These are phyloP conservation scores for Sebastolobus alascanus DNA, from an alignment of 2,797 vertebrate genomes.

Conservation along the genomic window DNA sequence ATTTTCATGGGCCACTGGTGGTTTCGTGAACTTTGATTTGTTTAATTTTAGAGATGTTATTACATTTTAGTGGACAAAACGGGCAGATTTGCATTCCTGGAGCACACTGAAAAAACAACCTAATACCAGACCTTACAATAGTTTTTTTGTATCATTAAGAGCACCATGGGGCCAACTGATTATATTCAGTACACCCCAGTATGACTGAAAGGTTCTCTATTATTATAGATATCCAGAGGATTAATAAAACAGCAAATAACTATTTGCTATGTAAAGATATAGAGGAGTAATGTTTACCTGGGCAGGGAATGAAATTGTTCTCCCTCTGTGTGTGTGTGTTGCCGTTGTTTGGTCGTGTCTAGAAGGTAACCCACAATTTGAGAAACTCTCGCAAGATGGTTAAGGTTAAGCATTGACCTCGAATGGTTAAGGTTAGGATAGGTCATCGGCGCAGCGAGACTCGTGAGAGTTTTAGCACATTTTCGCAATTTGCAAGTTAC, in stretches of 20 bases:
- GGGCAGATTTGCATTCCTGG: conserved; percentile 21
- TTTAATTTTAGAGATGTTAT: conserved; percentile 42
- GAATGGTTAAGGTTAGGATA: too few species aligned
- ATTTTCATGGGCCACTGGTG: conserved; percentile 32
- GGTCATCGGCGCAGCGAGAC: too few species aligned
- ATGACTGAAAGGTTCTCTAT: background rate
- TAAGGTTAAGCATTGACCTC: too few species aligned
- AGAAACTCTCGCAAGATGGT: too few species aligned
- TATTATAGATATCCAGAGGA: background rate
- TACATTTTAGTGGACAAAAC: conserved; percentile 34
- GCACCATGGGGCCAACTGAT: background rate
- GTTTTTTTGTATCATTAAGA: background rate
- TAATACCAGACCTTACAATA: conserved; percentile 1
- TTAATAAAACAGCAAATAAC: background rate
- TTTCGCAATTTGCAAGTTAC: too few species aligned
- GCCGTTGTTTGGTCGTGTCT: too few species aligned
- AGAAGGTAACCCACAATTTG: too few species aligned
- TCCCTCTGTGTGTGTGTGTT: background rate
- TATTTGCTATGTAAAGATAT: background rate
- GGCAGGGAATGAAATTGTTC: background rate
- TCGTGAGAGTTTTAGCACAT: too few species aligned
- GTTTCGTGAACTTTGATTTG: conserved; percentile 25
- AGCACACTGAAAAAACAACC: conserved; percentile 2
- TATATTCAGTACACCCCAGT: background rate
- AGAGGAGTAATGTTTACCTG: background rate